Evolutionary conservation across 2,797 vertebrate genomes (phyloP), one percentile per base, ranked within the genome.

Genomic region (Sebastes wilsoni): DNA sequence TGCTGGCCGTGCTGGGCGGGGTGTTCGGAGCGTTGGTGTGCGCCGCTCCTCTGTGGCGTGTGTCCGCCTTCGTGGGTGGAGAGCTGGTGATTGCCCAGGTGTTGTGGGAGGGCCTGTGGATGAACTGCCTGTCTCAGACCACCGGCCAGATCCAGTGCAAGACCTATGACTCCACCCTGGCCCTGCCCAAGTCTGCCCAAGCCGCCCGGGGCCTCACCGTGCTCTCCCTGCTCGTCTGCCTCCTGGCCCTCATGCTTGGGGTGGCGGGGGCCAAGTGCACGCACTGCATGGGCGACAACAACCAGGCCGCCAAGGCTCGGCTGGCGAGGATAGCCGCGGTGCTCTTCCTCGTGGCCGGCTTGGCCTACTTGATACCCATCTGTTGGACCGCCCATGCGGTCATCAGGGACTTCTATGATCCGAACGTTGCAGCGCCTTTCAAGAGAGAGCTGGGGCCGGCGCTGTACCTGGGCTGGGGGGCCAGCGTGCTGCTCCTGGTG

Each of bases 71-170:
- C 0, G 95, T 94, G 0, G 95, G 93, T 0, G 93, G 93, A 2
- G 94, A 96, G 91, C 86, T 96, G 55, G 94, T 96, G 89, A 94
- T 97, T 0, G 97, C 97, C 7, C 97, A 98, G 93, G 95, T 97
- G 80, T 87, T 97, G 84, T 98, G 97, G 90, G 97, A 99, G 89
- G 98, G 98, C 46, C 95, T 99, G 22, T 99, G 98, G 98, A 99
- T 99, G 98, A 97, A 96, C 83, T 99, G 98, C 75, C 71, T 96
- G 66, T 95, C 94, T 32, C 97, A 99, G 91, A 96, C 96, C 82
- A 98, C 97, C 0, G 97, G 98, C 2, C 97, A 98, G 61, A 97
- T 98, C 92, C 98, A 99, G 84, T 99, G 98, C 93, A 99, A 99
- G 89, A 94, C 95, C 54, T 98, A 95, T 25, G 98, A 99, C 93